Conservation (phyloP, 64 coral and sea anemone species). For the Pocillopora damicornis region DNA sequence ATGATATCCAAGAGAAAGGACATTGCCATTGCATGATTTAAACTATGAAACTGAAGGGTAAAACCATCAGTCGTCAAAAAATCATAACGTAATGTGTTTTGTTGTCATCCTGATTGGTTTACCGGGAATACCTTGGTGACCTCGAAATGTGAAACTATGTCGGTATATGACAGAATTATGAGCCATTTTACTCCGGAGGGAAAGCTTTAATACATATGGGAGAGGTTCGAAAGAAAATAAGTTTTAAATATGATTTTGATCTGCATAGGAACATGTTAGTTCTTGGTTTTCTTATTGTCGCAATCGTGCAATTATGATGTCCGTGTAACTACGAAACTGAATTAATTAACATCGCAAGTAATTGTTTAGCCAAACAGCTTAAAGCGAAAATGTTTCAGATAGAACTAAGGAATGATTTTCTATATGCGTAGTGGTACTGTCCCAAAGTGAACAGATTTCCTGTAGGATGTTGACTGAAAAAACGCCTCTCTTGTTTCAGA, state of each 20-base stretch:
- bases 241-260: too few relatives aligned
- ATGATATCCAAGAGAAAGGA: background rate
- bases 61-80: background rate
- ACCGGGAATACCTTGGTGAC: background rate
- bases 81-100: background rate
- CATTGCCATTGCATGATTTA: background rate
- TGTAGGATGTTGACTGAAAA: background rate
- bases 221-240: too few relatives aligned
- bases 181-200: background rate
- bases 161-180: background rate
- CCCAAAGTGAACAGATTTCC: background rate
- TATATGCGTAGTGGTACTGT: background rate
- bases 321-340: background rate
- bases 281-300: background rate
- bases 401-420: background rate
- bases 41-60: background rate
- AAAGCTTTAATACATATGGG: background rate
- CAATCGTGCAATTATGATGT: background rate
- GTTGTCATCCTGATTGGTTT: background rate
- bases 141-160: background rate
- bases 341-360: background rate
- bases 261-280: background rate
- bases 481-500: background rate
- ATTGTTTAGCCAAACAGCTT: background rate
- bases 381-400: background rate